A percentile compares a stretch with the other conserved stretches of the same genome.
phyloP scores from a whole-genome alignment of 2,797 vertebrate species.

The Cuniculus paca region DNA sequence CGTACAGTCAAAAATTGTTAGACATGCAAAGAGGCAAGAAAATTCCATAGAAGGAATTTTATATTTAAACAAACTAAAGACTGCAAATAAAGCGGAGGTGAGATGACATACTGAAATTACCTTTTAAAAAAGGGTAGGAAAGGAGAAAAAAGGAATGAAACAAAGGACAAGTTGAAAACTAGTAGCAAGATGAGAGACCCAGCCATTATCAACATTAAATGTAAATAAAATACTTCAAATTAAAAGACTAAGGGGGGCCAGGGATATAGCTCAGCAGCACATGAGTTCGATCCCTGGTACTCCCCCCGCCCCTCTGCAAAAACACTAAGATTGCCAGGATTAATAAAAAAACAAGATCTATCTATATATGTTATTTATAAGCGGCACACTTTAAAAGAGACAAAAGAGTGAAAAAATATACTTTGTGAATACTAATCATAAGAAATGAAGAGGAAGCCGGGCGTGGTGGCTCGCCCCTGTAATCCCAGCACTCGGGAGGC shows the following conservation, averaged over 20 bases:
- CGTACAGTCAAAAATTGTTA: background rate
- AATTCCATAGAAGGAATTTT: background rate
- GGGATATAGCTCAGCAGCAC: too few species aligned
- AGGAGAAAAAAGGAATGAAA: background rate
- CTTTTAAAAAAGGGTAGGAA: conserved; percentile 5
- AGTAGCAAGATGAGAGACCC: background rate
- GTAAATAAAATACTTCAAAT: conserved; percentile 49
- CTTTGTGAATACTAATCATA: conserved; percentile 3
- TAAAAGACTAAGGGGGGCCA: background rate
- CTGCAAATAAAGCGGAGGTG: conserved; percentile 5
- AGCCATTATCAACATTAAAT: background rate
- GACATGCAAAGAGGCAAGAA: background rate
- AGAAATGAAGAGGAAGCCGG: background rate
- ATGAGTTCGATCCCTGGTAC: too few species aligned
- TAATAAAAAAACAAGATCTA: conserved; percentile 44
- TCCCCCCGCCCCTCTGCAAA: background rate
- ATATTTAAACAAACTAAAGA: conserved; percentile 12
- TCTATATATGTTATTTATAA: conserved; percentile 2
- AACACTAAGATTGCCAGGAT: conserved; percentile 10
- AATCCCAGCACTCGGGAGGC: background rate
- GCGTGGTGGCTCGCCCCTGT: background rate
- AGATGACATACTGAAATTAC: background rate
- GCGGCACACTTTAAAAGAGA: conserved; percentile 2
- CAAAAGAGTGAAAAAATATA: background rate
- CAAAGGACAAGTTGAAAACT: background rate